Base-by-base conservation (phyloP, 1,140 invertebrate genomes). In the Trichogramma pretiosum region DNA sequence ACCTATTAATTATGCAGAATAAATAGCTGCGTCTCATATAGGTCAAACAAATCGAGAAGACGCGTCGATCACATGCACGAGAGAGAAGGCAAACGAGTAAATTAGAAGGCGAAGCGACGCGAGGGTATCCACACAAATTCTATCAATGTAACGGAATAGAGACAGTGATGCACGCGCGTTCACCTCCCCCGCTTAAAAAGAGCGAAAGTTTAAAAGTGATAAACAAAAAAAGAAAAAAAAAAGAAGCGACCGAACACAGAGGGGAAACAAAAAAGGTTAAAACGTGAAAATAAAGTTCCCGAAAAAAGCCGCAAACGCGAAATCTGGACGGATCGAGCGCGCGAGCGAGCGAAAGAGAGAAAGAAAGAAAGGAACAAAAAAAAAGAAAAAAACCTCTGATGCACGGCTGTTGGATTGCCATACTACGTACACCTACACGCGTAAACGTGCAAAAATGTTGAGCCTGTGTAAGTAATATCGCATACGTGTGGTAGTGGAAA, bases 261-360 rank as follows among this genome's bases (percentile, higher is more conserved):
- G 24, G 45, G 30, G 38, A 40, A 40, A 43, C 45, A 40, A 55
- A 40, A 53, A 46, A 48, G 32, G 44, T 35, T 23, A 53, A 46
- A 32, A 35, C 37, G 52, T 56, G 47, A 46, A 56, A 54, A 47
- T 50, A 60, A 60, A 56, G 53, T 48, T 53, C 45, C 39, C 52
- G 41, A 56, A 60, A 62, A 60, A 56, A 57, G 58, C 52, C 50
- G 46, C 53, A 61, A n/a, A 55, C 56, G 51, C 41, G 37, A 51
- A 58, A 56, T 46, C 45, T 38, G 57, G 46, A 56, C 53, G 56
- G 37, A 40, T 44, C 24, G 52, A n/a, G 52, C 22, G 21, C 9
- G 21, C 14, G 41, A 24, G 21, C 28, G 38, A 37, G 11, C 17
- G 36, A 60, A 58, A 56, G 45, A 44, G 50, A 17, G 18, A 46